Conservation (phyloP, 2,888 invertebrate species). For the Congeria kusceri region DNA sequence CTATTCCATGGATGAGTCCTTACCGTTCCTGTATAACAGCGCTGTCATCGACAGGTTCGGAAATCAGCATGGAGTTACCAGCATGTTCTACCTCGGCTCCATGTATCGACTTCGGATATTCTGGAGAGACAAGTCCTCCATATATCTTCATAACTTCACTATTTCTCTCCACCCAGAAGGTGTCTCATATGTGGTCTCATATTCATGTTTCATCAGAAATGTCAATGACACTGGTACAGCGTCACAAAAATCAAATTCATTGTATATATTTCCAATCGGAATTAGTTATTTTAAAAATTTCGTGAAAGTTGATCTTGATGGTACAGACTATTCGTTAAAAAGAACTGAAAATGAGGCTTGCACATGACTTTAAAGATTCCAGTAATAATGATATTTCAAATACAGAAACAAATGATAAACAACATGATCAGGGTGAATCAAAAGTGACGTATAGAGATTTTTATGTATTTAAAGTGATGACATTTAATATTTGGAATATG, state of each 20-base stretch:
- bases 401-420: too few relatives aligned
- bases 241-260: not conserved
- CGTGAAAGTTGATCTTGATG: slow-evolving; percentile 1
- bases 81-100: slow-evolving; percentile 63
- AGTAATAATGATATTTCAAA: too few relatives aligned
- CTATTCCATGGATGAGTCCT: slow-evolving; percentile 49
- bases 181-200: slow-evolving; percentile 61
- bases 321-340: too few relatives aligned
- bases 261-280: slow-evolving; percentile 21
- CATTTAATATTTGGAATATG: slow-evolving; percentile 74
- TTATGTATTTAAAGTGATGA: slow-evolving; percentile 47
- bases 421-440: too few relatives aligned
- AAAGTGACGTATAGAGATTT: too few relatives aligned
- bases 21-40: slow-evolving; percentile 50
- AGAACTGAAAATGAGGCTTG: too few relatives aligned
- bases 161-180: slow-evolving; percentile 58
- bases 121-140: slow-evolving; percentile 44
- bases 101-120: slow-evolving; percentile 54
- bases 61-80: slow-evolving; percentile 51
- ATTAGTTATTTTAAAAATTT: slow-evolving; percentile 29
- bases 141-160: slow-evolving; percentile 61
- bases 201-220: slow-evolving; percentile 51
- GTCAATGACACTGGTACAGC: slow-evolving; percentile 14
- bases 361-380: too few relatives aligned
- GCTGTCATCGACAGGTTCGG: slow-evolving; percentile 33